Base-by-base conservation (phyloP, 2,113 vertebrate species). In the Nycticryphes semicollaris region DNA sequence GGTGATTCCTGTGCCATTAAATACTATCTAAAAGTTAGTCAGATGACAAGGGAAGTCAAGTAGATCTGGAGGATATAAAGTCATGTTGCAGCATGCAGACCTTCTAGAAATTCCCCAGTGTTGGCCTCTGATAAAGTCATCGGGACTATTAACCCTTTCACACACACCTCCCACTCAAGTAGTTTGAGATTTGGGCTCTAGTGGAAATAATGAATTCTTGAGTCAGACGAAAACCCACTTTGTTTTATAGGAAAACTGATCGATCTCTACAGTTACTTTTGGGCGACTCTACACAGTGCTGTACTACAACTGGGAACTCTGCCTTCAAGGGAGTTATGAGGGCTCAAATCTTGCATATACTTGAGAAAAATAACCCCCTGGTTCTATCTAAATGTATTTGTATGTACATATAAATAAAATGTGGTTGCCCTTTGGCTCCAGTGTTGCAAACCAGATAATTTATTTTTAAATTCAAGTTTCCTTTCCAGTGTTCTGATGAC, bases 381-480 rank as follows among this genome's bases (percentile, higher is more conserved):
- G 3, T 87, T 84, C 80, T 77, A 48, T 90, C 82, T 69, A 47
- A 87, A 27, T 56, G 8, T 8, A 80, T 63, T 60, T 94, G 57
- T 79, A 12, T 85, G 79, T 75, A 72, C 45, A n/a, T 70, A 68
- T 6, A 93, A 91, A 96, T 90, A 86, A 94, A 85, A 69, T 82
- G 95, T 80, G 91, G 94, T 87, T 72, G 73, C 75, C 93, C 82
- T 88, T 90, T 72, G 50, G 62, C 81, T 93, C 24, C 43, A 33
- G 88, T 24, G 68, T 86, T 94, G 95, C 96, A 88, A 95, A 94
- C 92, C 82, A 87, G 84, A 35, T 37, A 21, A 53, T 66, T 12
- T 92, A 95, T 96, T 95, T 97, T 94, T 96, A 91, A 94, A 93
- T 94, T 82, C 69, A 80, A 45, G 87, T 93, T 97, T 97, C 97